These are phyloP conservation scores for honey bee (Apis mellifera) DNA, from an alignment of 1,140 invertebrate species.

Conservation along the genomic window DNA sequence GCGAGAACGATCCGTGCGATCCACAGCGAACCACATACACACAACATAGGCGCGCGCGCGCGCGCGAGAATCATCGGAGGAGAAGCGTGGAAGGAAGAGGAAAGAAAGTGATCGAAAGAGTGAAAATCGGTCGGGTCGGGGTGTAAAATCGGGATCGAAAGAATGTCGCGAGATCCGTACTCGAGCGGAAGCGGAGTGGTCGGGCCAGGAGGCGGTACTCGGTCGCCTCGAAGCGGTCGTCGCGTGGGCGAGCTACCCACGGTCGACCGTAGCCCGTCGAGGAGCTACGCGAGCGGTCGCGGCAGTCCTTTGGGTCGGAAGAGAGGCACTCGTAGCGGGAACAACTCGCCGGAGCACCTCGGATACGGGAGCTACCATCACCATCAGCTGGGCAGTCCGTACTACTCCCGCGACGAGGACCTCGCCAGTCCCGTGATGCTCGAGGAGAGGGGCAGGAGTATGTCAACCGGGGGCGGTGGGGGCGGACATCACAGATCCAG, in stretches of 20 bases:
- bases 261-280: conserved; percentile 91
- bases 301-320: conserved; percentile 84
- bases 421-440: conserved; percentile 86
- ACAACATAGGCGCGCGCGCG: too few relatives aligned
- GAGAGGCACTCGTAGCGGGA: conserved; percentile 82
- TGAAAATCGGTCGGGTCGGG: not conserved
- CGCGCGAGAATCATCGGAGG: too few relatives aligned
- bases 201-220: conserved; percentile 82
- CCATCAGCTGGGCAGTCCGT: conserved; percentile 85
- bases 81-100: not conserved
- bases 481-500: conserved; percentile 83
- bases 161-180: conserved; percentile 89
- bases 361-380: conserved; percentile 82
- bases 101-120: not conserved
- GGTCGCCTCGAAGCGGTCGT: conserved; percentile 85
- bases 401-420: conserved; percentile 88
- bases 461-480: conserved; percentile 84
- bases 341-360: conserved; percentile 83
- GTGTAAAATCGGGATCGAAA: conserved; percentile 61
- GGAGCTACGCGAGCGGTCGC: conserved; percentile 85
- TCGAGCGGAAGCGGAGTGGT: conserved; percentile 80
- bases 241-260: conserved; percentile 88
- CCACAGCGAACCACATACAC: not conserved
- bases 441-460: conserved; percentile 84
- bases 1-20: not conserved